Conservation (phyloP, 2,113 vertebrate species). For the Gavialis gangeticus region DNA sequence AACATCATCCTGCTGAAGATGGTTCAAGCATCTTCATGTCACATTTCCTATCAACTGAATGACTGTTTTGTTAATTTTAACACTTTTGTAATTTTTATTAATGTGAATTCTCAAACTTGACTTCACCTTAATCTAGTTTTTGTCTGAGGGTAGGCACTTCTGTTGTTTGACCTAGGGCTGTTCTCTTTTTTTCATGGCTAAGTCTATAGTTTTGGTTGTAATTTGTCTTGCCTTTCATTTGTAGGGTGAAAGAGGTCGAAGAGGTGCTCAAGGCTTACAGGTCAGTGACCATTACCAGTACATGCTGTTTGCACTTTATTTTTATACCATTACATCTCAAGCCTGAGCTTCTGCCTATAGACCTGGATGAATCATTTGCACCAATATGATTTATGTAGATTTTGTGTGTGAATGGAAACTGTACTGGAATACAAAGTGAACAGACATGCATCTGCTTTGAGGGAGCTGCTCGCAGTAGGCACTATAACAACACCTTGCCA, state of each 20-base stretch:
- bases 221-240: not conserved
- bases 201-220: not conserved
- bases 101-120: not conserved
- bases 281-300: conserved; percentile 53
- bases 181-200: not conserved
- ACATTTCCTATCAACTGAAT: not conserved
- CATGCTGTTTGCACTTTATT: not conserved
- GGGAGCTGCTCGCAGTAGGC: no score
- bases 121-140: not conserved
- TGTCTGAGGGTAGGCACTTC: not conserved
- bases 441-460: no score
- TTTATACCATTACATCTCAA: not conserved
- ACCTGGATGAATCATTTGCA: no score
- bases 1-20: not conserved
- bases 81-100: not conserved
- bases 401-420: no score
- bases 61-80: not conserved
- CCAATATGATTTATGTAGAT: no score
- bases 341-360: not conserved
- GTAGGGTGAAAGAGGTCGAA: conserved; percentile 72
- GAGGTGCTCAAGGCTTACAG: conserved; percentile 69
- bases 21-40: not conserved
- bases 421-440: no score
- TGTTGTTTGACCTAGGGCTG: not conserved
- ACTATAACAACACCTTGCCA: no score